Conservation (phyloP, 2,888 invertebrate species). For the Andrena marginata region DNA sequence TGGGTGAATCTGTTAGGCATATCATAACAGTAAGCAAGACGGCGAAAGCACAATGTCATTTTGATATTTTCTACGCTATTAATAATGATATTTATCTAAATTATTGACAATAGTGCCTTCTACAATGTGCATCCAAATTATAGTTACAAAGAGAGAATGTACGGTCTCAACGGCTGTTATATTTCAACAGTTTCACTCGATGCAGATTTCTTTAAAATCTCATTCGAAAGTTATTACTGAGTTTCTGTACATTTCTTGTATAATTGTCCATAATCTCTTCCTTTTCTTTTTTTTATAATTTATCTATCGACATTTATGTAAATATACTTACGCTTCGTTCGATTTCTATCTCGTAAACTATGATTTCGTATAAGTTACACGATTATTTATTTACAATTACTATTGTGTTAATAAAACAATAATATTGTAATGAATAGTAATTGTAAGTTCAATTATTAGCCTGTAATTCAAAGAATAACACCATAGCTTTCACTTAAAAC, state of each 20-base stretch:
- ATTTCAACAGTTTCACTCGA: slow-evolving; percentile 44
- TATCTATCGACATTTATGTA: slow-evolving; percentile 70
- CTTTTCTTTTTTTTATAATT: slow-evolving; percentile 71
- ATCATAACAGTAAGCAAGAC: slow-evolving; percentile 47
- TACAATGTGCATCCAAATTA: slow-evolving; percentile 54
- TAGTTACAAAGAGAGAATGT: slow-evolving; percentile 43
- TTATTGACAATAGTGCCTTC: slow-evolving; percentile 72
- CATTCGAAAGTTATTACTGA: slow-evolving; percentile 43
- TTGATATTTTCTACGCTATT: slow-evolving; percentile 36
- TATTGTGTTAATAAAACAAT: slow-evolving; percentile 24
- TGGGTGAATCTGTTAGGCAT: slow-evolving; percentile 48
- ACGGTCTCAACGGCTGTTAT: slow-evolving; percentile 47
- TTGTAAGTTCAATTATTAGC: slow-evolving; percentile 19
- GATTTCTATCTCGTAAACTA: slow-evolving; percentile 47
- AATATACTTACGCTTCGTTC: slow-evolving; percentile 64
- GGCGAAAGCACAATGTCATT: slow-evolving; percentile 29
- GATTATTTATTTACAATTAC: slow-evolving; percentile 55
- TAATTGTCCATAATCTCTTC: slow-evolving; percentile 73
- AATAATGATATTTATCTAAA: slow-evolving; percentile 35
- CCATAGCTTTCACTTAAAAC: slow-evolving; percentile 13
- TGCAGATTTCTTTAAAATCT: slow-evolving; percentile 38
- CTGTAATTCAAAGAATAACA: slow-evolving; percentile 25
- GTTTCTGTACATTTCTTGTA: slow-evolving; percentile 79
- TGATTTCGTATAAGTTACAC: slow-evolving; percentile 33
- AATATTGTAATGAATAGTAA: slow-evolving; percentile 25